Percentiles rank a stretch among this genome's conserved stretches.
These are phyloP conservation scores for Caenorhabditis zanzibari DNA, from an alignment of 2,888 invertebrate species.

Conservation along the genomic window DNA sequence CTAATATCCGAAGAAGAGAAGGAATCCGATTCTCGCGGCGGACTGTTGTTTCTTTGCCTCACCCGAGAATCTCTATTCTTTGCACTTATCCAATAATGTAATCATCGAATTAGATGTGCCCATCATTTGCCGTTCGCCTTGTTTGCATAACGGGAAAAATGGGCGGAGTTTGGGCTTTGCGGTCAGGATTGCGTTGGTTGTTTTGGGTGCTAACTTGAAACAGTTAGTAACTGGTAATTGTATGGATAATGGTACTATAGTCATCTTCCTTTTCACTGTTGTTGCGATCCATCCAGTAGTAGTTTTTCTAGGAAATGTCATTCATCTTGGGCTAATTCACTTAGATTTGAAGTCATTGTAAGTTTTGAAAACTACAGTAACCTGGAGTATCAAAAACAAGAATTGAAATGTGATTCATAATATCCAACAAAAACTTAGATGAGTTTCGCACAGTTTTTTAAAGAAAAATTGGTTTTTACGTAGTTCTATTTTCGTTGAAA, in stretches of 20 bases:
- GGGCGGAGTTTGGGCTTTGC: conserved; percentile 2
- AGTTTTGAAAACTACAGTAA: too few relatives aligned
- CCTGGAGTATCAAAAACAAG: too few relatives aligned
- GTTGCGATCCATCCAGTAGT: too few relatives aligned
- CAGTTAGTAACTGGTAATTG: not conserved
- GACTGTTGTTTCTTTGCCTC: conserved; percentile 31
- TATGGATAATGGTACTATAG: not conserved
- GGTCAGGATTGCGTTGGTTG: conserved; percentile 27
- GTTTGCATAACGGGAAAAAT: conserved; percentile 55
- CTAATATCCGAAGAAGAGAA: conserved; percentile 44
- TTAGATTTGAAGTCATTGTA: too few relatives aligned
- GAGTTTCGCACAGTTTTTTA: too few relatives aligned
- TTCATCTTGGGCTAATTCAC: too few relatives aligned
- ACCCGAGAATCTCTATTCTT: conserved; percentile 37
- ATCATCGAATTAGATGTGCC: conserved; percentile 55
- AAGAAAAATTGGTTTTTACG: too few relatives aligned
- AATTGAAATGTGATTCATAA: too few relatives aligned
- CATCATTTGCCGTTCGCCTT: conserved; percentile 31
- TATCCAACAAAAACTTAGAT: too few relatives aligned
- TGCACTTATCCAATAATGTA: conserved; percentile 63
- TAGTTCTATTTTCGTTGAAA: too few relatives aligned
- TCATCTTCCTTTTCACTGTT: too few relatives aligned
- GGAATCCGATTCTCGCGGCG: conserved; percentile 26
- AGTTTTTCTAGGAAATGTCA: too few relatives aligned
- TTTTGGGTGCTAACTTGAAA: not conserved